Evolutionary conservation across 2,888 invertebrate species (phyloP).

Genomic region (Nowickia ferox): DNA sequence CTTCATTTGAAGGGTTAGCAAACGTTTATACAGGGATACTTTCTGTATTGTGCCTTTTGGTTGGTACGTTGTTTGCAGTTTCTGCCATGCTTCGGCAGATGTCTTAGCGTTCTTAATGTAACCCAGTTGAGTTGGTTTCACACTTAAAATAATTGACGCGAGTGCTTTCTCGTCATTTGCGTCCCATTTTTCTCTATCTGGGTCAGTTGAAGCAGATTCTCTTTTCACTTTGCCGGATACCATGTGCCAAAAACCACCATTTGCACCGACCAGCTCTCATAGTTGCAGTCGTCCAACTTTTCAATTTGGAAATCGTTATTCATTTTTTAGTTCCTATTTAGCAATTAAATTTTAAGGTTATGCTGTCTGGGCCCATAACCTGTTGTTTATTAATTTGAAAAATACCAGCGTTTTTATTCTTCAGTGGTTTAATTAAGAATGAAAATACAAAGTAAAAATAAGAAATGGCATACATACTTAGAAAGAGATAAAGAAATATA

Average conservation of each 20-base stretch:
- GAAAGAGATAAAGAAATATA: too few relatives aligned
- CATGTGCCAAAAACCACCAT: slow-evolving; percentile 32
- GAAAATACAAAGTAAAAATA: too few relatives aligned
- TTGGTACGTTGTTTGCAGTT: not conserved
- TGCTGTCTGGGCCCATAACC: too few relatives aligned
- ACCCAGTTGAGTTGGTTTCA: not conserved
- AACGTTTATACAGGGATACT: not conserved
- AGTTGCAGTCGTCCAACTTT: too few relatives aligned
- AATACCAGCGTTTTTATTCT: too few relatives aligned
- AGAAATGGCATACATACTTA: too few relatives aligned
- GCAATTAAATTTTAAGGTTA: too few relatives aligned
- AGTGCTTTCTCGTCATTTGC: slow-evolving; percentile 2
- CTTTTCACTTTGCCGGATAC: slow-evolving; percentile 17
- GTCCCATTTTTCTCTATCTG: not conserved
- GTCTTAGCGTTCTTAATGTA: not conserved
- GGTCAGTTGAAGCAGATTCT: slow-evolving; percentile 13
- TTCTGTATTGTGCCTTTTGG: not conserved
- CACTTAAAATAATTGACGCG: not conserved
- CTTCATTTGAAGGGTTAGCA: slow-evolving; percentile 6
- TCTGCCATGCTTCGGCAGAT: not conserved
- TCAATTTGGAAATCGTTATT: too few relatives aligned
- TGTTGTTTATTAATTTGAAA: too few relatives aligned
- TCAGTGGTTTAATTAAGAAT: too few relatives aligned
- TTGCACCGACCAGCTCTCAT: slow-evolving; percentile 9
- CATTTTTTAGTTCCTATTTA: too few relatives aligned